phyloP scores from a whole-genome alignment of 2,797 vertebrate genomes.

The Manis pentadactyla region DNA sequence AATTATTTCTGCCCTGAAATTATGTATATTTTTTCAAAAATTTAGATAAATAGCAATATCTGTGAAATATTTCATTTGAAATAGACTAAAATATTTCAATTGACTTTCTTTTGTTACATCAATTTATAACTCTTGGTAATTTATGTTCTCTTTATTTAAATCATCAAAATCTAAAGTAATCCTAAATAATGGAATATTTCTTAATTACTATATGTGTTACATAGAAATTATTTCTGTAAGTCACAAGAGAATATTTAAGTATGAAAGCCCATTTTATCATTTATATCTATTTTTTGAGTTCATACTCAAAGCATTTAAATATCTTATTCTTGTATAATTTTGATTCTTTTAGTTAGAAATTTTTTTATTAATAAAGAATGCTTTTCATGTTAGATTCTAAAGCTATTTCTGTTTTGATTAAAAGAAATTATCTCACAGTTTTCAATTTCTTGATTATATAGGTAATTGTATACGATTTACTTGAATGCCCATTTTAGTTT shows the following conservation, averaged over 20 bases:
- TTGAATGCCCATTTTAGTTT: background rate
- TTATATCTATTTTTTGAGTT: background rate
- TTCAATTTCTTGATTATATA: background rate
- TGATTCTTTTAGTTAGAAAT: background rate
- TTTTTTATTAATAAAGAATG: background rate
- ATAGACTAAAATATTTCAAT: background rate
- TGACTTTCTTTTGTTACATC: background rate
- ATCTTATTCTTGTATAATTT: background rate
- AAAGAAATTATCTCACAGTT: background rate
- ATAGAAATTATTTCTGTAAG: background rate
- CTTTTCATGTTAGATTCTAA: background rate
- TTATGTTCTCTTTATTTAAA: background rate
- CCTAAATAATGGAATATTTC: background rate
- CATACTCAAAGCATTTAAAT: background rate
- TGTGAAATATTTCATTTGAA: background rate
- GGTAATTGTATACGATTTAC: background rate
- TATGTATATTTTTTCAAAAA: background rate
- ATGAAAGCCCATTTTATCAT: background rate
- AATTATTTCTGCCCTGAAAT: background rate
- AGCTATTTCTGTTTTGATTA: constrained; percentile 10
- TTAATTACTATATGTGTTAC: background rate
- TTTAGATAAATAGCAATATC: background rate
- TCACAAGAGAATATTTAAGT: background rate
- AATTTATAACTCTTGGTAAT: background rate
- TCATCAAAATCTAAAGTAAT: background rate